Evolutionary conservation across 2,797 vertebrate genomes (phyloP).

Genomic region (Lithobates sylvaticus): DNA sequence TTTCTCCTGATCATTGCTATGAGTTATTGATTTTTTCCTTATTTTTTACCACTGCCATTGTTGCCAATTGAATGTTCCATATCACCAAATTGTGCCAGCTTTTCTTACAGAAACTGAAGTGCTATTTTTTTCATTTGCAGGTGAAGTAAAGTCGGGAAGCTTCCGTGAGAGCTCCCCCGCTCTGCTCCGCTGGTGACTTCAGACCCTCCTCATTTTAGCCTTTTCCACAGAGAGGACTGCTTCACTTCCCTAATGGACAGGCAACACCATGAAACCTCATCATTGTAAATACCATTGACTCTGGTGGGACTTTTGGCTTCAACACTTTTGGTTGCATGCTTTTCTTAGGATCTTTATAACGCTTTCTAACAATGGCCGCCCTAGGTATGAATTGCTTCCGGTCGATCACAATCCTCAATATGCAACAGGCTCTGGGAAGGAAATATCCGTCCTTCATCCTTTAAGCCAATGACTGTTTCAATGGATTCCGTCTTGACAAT

Average conservation of each 20-base stretch:
- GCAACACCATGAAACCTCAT: slow-evolving; percentile 42
- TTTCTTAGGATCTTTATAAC: slow-evolving; percentile 58
- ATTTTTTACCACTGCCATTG: not conserved
- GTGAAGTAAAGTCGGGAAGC: slow-evolving; percentile 57
- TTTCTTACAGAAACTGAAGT: slow-evolving; percentile 47
- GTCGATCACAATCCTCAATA: slow-evolving; percentile 23
- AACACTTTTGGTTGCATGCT: slow-evolving; percentile 54
- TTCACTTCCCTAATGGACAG: slow-evolving; percentile 48
- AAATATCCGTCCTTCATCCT: slow-evolving; percentile 23
- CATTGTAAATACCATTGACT: slow-evolving; percentile 55
- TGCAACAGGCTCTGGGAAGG: slow-evolving; percentile 46
- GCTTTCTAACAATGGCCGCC: slow-evolving; percentile 46
- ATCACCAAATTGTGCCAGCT: not conserved
- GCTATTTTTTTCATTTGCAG: slow-evolving; percentile 54
- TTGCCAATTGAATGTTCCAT: not conserved
- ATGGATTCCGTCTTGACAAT: slow-evolving; percentile 43
- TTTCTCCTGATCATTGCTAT: not conserved
- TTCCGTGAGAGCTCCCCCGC: slow-evolving; percentile 46
- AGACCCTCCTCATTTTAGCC: slow-evolving; percentile 50
- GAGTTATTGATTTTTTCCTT: not conserved
- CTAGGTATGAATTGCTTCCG: slow-evolving; percentile 44
- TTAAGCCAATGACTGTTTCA: slow-evolving; percentile 38
- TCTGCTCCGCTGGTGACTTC: slow-evolving; percentile 58
- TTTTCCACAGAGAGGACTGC: slow-evolving; percentile 54
- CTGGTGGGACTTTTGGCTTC: slow-evolving; percentile 41